phyloP scores from a whole-genome alignment of 2,113 vertebrate genomes.

The Albula goreensis region DNA sequence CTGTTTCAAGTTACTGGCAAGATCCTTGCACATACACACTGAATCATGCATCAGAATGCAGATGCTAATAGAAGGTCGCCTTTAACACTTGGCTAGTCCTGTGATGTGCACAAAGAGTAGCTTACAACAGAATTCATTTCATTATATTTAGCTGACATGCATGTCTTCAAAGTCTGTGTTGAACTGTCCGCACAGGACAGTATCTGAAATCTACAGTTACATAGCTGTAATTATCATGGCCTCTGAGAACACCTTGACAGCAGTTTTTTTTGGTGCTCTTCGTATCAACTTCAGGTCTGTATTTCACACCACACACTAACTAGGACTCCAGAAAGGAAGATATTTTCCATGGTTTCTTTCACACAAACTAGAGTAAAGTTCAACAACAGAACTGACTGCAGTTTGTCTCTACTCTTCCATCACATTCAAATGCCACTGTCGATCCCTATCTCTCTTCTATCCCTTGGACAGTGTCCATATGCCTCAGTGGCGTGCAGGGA shows the following conservation, averaged over 20 bases:
- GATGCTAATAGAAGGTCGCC: constrained; percentile 63
- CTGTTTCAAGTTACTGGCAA: constrained; percentile 63
- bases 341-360: too few species aligned
- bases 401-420: too few species aligned
- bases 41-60: constrained; percentile 69
- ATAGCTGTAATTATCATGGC: neutral
- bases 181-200: neutral
- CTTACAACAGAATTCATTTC: constrained; percentile 41
- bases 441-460: too few species aligned
- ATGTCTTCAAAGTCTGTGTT: constrained; percentile 25
- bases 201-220: neutral
- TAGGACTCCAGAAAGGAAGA: too few species aligned
- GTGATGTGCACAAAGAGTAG: constrained; percentile 38
- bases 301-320: neutral
- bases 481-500: too few species aligned
- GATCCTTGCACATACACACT: constrained; percentile 64
- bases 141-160: constrained; percentile 54
- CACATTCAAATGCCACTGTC: too few species aligned
- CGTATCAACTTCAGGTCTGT: neutral
- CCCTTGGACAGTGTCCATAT: too few species aligned
- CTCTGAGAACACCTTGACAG: neutral
- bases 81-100: constrained; percentile 46
- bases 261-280: neutral
- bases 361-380: too few species aligned
- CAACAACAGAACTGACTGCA: too few species aligned